phyloP scores from a whole-genome alignment of 2,113 vertebrate species.

The Seriola aureovittata region DNA sequence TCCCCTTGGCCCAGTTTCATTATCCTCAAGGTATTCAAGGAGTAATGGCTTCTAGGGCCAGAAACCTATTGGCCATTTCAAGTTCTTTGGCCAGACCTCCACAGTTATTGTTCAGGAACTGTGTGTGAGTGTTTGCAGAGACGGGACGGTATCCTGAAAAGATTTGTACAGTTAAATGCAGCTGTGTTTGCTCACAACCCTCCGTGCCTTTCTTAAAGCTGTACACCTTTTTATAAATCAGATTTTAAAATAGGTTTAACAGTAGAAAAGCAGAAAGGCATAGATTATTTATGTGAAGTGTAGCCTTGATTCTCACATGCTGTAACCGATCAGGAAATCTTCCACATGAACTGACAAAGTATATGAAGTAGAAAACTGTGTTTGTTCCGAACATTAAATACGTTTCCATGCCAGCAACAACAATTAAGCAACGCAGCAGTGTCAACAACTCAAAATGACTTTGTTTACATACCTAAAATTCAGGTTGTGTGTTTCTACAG shows the following conservation, averaged over 20 bases:
- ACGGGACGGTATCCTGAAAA: background rate
- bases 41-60: constrained; percentile 74
- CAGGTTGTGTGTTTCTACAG: constrained; percentile 17
- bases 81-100: constrained; percentile 57
- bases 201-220: background rate
- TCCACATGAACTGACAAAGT: background rate
- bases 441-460: constrained; percentile 25
- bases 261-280: background rate
- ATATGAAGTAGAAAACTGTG: background rate
- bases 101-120: constrained; percentile 61
- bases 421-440: constrained; percentile 37
- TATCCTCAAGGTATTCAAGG: constrained; percentile 79
- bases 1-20: constrained; percentile 72
- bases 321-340: constrained; percentile 20
- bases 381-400: background rate
- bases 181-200: constrained; percentile 12
- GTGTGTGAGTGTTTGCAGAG: constrained; percentile 30
- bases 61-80: constrained; percentile 74
- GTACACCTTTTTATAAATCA: constrained; percentile 33
- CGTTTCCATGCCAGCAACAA: constrained; percentile 25
- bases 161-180: constrained; percentile 7
- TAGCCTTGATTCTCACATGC: constrained; percentile 22
- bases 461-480: constrained; percentile 40
- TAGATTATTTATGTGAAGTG: constrained; percentile 32
- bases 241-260: constrained; percentile 24